A percentile compares a stretch with the other conserved stretches of the same genome.
Conservation (phyloP, 2,113 vertebrate genomes). For the Notiomystis cincta region DNA sequence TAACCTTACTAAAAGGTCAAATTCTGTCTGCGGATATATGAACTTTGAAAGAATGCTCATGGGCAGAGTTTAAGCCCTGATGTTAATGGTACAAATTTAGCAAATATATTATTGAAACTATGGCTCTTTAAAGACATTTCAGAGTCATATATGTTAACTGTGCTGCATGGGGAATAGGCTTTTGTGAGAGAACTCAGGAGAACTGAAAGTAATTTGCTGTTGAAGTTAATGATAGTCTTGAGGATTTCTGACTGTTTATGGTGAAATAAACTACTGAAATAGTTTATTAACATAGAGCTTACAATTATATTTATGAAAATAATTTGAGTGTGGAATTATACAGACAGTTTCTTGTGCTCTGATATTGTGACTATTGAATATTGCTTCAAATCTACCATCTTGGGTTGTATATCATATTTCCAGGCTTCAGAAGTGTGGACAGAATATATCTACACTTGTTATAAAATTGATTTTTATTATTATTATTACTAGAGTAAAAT, state of each 20-base stretch:
- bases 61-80: background rate
- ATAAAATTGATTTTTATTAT: background rate
- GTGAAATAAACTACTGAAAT: background rate
- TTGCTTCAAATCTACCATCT: background rate
- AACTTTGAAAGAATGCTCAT: background rate
- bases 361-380: background rate
- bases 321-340: background rate
- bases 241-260: background rate
- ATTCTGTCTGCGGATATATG: background rate
- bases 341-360: background rate
- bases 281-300: background rate
- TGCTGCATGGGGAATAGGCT: background rate
- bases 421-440: background rate
- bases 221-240: background rate
- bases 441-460: background rate
- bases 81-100: background rate
- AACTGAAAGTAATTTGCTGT: rapidly evolving
- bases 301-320: background rate
- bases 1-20: background rate
- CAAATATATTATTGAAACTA: background rate
- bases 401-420: background rate
- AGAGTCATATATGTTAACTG: background rate
- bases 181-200: background rate
- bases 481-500: background rate
- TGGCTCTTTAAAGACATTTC: background rate